Conservation (phyloP, 2,888 invertebrate species). For the Pemphredon lugubris region DNA sequence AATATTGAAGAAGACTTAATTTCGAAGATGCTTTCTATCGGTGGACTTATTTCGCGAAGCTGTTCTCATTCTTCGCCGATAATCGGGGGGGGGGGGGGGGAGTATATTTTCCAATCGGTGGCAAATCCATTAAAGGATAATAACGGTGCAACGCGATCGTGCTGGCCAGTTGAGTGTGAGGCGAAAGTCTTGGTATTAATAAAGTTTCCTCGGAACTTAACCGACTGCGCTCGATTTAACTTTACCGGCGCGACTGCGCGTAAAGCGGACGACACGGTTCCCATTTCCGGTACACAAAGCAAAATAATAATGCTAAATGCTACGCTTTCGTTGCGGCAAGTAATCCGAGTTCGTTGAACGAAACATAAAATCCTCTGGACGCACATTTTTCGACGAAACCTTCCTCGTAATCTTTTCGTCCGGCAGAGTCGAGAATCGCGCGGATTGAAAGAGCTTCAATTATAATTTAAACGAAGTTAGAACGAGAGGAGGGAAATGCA, state of each 20-base stretch:
- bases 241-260: neutral
- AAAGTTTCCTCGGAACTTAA: slow-evolving; percentile 14
- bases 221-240: slow-evolving; percentile 18
- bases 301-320: neutral
- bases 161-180: neutral
- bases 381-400: neutral
- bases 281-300: neutral
- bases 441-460: neutral
- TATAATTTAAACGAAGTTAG: neutral
- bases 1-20: too few relatives aligned
- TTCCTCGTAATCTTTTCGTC: neutral
- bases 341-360: neutral
- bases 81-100: neutral
- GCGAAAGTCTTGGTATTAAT: slow-evolving; percentile 9
- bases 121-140: slow-evolving; percentile 11
- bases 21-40: too few relatives aligned
- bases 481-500: neutral
- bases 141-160: neutral
- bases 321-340: neutral
- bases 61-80: too few relatives aligned
- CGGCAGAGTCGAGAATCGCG: neutral
- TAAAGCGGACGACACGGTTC: neutral
- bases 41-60: too few relatives aligned
- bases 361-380: neutral
- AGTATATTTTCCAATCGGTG: neutral